Base-by-base conservation (phyloP, 2,797 vertebrate species). In the Cheirogaleus major region DNA sequence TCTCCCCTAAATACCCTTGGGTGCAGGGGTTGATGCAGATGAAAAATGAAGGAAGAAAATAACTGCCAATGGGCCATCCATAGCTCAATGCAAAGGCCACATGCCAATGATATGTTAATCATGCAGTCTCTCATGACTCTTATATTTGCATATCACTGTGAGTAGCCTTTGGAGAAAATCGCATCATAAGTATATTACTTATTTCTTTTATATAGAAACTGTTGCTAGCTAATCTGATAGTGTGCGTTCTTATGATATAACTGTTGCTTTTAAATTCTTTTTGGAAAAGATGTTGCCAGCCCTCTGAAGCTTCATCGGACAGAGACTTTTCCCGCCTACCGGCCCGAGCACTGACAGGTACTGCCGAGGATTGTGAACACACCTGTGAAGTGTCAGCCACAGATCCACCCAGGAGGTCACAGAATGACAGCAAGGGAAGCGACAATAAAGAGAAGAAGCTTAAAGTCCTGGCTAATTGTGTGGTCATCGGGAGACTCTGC, bases 251-350 rank as follows among this genome's bases (percentile, higher is more conserved):
- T 27, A 32, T 70, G 45, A n/a, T 10, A 0, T 97, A 97, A 97
- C 93, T 18, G 12, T 73, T 69, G 43, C 41, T 48, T 89, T 63
- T 52, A 50, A 17, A 72, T 48, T 84, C 27, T 96, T 93, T 90
- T 79, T 55, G 83, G 20, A n/a, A 91, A 97, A 99, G 99, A 98
- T 95, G 98, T 98, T 59, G 80, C 98, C 84, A 99, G 98, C 97
- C 98, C 99, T 0, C 70, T 98, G 98, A 99, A 98, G 98, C 98
- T 99, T 48, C 99, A 98, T 45, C 98, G 98, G 93, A 99, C 98
- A 15, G 99, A 99, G 97, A 99, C 98, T 84, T 99, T 99, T 20
- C 98, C 99, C 5, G 48, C 98, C 91, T 99, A 98, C 96, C 97
- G 98, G 55, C 96, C 99, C 11, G 99, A 99, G 59, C 98, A 98